These are phyloP conservation scores for Babyrousa celebensis DNA, from an alignment of 2,797 vertebrate genomes.

Conservation along the genomic window DNA sequence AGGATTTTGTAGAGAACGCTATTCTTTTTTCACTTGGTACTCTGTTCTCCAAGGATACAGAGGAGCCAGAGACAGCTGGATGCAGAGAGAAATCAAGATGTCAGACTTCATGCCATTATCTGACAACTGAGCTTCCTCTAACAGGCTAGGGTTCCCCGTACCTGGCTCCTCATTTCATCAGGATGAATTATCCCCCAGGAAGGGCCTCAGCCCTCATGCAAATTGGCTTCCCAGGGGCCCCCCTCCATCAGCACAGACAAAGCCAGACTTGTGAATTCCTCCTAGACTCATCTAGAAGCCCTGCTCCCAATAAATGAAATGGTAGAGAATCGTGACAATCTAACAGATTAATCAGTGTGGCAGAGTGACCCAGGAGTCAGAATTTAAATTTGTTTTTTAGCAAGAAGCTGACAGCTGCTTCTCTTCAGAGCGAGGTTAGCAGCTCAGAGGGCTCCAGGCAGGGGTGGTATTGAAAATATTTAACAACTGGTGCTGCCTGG, in stretches of 20 bases:
- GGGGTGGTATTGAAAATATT: slow-evolving; percentile 63
- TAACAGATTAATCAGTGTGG: slow-evolving; percentile 73
- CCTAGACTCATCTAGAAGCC: slow-evolving; percentile 51
- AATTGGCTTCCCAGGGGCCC: background rate
- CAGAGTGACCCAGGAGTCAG: slow-evolving; percentile 69
- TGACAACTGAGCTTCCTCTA: background rate
- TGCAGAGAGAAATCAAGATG: background rate
- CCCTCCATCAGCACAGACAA: background rate
- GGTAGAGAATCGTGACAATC: slow-evolving; percentile 59
- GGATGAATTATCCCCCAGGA: background rate
- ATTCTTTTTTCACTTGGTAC: background rate
- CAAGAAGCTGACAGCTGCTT: slow-evolving; percentile 71
- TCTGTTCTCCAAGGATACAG: background rate
- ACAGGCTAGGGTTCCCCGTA: background rate
- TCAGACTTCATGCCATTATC: background rate
- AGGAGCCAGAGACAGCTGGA: background rate
- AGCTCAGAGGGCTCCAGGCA: slow-evolving; percentile 54
- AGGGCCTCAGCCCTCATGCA: background rate
- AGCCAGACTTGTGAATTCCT: slow-evolving; percentile 46
- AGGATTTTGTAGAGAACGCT: background rate
- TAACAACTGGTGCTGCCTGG: background rate
- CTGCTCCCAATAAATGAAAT: slow-evolving; percentile 50
- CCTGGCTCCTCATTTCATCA: slow-evolving; percentile 37
- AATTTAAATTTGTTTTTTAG: slow-evolving; percentile 77
- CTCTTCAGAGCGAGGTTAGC: slow-evolving; percentile 60